phyloP scores from a whole-genome alignment of 1,140 invertebrate genomes.

The Ostrea edulis region DNA sequence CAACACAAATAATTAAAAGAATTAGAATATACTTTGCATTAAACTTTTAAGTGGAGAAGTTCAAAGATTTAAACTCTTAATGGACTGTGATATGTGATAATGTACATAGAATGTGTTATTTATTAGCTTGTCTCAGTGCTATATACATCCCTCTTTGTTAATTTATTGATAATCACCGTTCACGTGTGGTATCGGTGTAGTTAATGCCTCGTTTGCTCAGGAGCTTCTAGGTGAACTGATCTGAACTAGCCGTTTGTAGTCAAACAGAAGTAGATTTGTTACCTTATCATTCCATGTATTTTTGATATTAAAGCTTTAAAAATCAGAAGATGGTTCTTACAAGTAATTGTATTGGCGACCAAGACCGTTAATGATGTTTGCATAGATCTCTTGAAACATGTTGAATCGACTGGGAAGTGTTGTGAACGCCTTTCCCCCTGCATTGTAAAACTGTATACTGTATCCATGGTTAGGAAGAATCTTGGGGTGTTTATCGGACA shows the following conservation, averaged over 20 bases:
- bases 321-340: neutral
- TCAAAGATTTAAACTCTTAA: neutral
- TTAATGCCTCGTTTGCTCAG: neutral
- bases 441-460: neutral
- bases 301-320: neutral
- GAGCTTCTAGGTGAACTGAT: neutral
- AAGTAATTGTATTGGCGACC: constrained; percentile 10
- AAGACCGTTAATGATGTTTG: neutral
- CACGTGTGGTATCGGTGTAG: neutral
- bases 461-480: neutral
- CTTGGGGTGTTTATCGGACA: neutral
- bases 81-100: neutral
- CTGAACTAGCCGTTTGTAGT: too few relatives aligned
- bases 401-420: neutral
- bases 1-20: too few relatives aligned
- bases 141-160: neutral
- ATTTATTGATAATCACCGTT: neutral
- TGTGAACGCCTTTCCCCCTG: too few relatives aligned
- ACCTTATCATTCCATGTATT: neutral
- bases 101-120: neutral
- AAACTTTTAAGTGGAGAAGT: too few relatives aligned
- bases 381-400: neutral
- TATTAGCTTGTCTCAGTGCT: neutral
- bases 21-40: too few relatives aligned
- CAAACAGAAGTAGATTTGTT: neutral